phyloP scores from a whole-genome alignment of 2,113 vertebrate genomes.

The Hippolais icterina region DNA sequence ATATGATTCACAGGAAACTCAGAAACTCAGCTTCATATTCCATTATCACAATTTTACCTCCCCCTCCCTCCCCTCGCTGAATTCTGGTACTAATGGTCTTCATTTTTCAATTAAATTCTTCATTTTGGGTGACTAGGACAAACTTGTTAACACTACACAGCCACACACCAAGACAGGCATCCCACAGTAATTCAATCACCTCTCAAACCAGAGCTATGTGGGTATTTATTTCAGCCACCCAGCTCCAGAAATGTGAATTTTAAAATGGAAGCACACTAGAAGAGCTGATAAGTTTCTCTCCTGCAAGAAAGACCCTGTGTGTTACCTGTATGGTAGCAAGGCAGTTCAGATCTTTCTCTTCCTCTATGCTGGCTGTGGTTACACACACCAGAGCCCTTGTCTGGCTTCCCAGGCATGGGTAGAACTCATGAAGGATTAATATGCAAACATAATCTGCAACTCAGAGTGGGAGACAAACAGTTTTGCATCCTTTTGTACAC shows the following conservation, averaged over 20 bases:
- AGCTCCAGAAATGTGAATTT: neutral
- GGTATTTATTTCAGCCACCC: neutral
- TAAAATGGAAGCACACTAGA: neutral
- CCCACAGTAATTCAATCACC: neutral
- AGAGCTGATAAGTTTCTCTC: neutral
- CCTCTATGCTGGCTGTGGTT: accelerated
- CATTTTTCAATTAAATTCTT: neutral
- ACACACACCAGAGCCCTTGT: neutral
- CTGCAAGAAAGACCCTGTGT: neutral
- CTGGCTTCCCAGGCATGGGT: neutral
- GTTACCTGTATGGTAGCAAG: neutral
- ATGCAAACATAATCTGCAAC: neutral
- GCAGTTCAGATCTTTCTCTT: neutral
- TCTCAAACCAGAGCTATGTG: neutral
- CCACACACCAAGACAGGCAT: neutral
- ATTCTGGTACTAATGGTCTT: neutral
- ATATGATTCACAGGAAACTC: neutral
- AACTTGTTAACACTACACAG: neutral
- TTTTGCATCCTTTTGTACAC: neutral
- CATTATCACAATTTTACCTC: neutral
- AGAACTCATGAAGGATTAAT: neutral
- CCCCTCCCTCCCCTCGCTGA: neutral
- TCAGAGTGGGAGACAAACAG: neutral
- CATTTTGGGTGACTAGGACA: neutral
- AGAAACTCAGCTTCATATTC: neutral